Evolutionary conservation across 2,888 invertebrate genomes (phyloP), one percentile per base, ranked within the genome.

Genomic region (Meandrusa payeni): DNA sequence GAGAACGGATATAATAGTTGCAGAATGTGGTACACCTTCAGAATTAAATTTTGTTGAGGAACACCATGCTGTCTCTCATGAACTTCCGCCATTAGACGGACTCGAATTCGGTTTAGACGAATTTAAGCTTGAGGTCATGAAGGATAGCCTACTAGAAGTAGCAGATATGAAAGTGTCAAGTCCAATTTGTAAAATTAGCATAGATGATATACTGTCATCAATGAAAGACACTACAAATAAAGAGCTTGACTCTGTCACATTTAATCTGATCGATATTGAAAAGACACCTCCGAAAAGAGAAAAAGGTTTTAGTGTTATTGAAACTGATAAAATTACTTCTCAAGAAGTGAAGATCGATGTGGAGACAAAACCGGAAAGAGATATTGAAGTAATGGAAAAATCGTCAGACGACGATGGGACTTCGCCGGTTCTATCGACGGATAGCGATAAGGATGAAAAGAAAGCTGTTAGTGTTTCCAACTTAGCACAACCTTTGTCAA

Each of bases 401-500:
- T 89, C 89, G 0, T 90, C 90, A 0, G 91, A 91, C 49, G 91
- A 91, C 37, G 90, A 90, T 46, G 88, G 81, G 46, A 67, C 78
- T 1, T 86, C 89, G 20, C 87, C 87, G 1, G 76, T 85, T 5
- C 68, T 85, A 48, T 90, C 90, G 0, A 76, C 88, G 0, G 90
- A 91, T 58, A 91, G 91, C 55, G 91, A 91, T 50, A 86, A 83
- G 46, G 86, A 88, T 17, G 83, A 79, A 38, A 87, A 75, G 62
- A 82, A 70, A 65, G 66, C 55, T 41, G 64, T 62, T 57, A 76
- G 80, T 64, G 69, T 79, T 55, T 73, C 76, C 46, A 77, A 69
- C 51, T 51, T 72, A 48, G 62, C 70, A 37, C 63, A 76, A 60
- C 72, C 79, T 57, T 72, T 69, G 33, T 59, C 71, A 55, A 87